Conservation (phyloP, 2,113 vertebrate species). For the Nansenia antarctica region DNA sequence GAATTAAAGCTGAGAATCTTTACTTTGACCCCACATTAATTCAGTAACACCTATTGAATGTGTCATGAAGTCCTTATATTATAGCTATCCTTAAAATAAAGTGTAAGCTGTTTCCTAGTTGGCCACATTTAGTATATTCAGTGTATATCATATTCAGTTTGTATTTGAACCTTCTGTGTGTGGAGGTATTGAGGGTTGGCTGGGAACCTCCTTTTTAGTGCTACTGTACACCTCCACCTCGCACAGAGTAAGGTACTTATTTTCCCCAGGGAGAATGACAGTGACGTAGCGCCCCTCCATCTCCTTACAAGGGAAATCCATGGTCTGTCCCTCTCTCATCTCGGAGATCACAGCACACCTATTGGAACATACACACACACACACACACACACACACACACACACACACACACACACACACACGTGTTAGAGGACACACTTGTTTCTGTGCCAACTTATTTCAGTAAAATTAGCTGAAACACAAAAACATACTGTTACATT, state of each 20-base stretch:
- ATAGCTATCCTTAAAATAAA: no score
- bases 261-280: conserved; percentile 20
- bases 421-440: neutral
- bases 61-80: no score
- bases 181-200: neutral
- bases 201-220: neutral
- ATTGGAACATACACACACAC: neutral
- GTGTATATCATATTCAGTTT: neutral
- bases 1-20: no score
- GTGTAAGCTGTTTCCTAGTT: no score
- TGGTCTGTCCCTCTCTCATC: conserved; percentile 6
- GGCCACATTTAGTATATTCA: neutral
- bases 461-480: neutral
- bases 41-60: no score
- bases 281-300: conserved; percentile 19
- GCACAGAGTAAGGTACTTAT: conserved; percentile 11
- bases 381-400: neutral
- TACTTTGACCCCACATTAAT: no score
- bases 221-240: conserved; percentile 34
- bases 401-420: neutral
- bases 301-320: conserved; percentile 14
- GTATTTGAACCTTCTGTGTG: neutral
- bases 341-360: conserved; percentile 26
- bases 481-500: neutral
- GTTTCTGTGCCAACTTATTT: neutral